These are phyloP conservation scores for Mythimna vitellina DNA, from an alignment of 2,888 invertebrate genomes.

Conservation along the genomic window DNA sequence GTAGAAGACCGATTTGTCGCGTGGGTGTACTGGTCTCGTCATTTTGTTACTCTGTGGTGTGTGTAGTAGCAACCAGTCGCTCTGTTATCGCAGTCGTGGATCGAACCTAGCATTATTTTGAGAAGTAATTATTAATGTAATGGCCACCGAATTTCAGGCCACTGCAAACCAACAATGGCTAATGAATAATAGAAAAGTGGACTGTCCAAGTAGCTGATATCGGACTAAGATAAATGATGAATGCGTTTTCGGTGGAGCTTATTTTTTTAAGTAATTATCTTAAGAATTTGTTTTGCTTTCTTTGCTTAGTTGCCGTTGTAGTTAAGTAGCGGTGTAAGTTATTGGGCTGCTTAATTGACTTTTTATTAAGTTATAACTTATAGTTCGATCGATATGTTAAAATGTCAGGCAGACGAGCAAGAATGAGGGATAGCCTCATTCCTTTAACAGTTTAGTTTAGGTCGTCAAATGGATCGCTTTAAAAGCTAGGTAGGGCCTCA, in stretches of 20 bases:
- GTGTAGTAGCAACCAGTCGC: constrained; percentile 69
- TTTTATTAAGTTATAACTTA: constrained; percentile 7
- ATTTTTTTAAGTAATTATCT: constrained; percentile 82
- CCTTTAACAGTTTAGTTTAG: no score
- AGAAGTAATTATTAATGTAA: constrained; percentile 90
- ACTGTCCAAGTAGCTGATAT: constrained; percentile 87
- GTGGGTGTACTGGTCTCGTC: constrained; percentile 59
- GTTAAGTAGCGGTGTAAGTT: constrained; percentile 40
- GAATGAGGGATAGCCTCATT: no score
- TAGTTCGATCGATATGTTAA: not conserved
- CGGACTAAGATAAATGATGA: constrained; percentile 84
- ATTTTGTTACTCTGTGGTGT: constrained; percentile 61
- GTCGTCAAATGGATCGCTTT: no score
- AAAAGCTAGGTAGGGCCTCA: no score
- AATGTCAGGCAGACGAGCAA: no score
- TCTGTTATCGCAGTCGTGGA: constrained; percentile 86
- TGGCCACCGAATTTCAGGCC: constrained; percentile 89
- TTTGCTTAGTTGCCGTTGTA: constrained; percentile 53
- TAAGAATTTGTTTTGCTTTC: constrained; percentile 74
- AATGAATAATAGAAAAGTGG: constrained; percentile 89
- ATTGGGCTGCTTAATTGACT: constrained; percentile 26
- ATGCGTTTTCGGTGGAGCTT: constrained; percentile 82
- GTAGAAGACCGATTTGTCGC: constrained; percentile 39
- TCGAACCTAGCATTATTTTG: constrained; percentile 89
- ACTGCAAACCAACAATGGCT: constrained; percentile 83